phyloP scores from a whole-genome alignment of 2,888 invertebrate species.

The Amphipoea lucens region DNA sequence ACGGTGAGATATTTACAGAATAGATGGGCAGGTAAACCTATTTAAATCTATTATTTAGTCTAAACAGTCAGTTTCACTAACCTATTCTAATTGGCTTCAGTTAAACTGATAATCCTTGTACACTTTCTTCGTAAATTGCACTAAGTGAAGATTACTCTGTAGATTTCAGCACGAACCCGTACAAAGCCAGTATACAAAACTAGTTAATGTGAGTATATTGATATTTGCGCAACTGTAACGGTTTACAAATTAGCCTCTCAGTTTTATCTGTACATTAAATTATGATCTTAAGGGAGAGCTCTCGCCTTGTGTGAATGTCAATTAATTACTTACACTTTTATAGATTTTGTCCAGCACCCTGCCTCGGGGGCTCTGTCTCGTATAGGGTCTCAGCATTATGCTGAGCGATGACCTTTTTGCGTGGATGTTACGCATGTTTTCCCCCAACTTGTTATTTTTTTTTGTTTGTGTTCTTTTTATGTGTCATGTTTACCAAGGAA shows the following conservation, averaged over 20 bases:
- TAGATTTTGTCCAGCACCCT: not conserved
- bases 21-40: not conserved
- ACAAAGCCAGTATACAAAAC: constrained; percentile 52
- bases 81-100: constrained; percentile 10
- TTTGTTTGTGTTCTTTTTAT: too few relatives aligned
- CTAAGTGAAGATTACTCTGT: constrained; percentile 28
- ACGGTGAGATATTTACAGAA: not conserved
- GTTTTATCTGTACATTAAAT: constrained; percentile 80
- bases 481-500: too few relatives aligned
- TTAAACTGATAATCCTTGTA: constrained; percentile 20
- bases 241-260: constrained; percentile 81
- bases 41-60: not conserved
- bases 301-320: constrained; percentile 1
- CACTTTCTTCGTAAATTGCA: constrained; percentile 32
- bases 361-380: too few relatives aligned
- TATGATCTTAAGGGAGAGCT: constrained; percentile 77
- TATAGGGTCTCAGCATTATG: too few relatives aligned
- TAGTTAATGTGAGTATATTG: constrained; percentile 68
- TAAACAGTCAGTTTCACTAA: not conserved
- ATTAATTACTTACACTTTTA: constrained; percentile 3
- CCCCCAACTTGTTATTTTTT: too few relatives aligned
- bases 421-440: too few relatives aligned
- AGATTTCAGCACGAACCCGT: constrained; percentile 28
- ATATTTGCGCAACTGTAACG: constrained; percentile 78
- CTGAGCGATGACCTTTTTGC: too few relatives aligned